These are phyloP conservation scores for Aphidius ervi DNA, from an alignment of 1,140 invertebrate species.

Conservation along the genomic window DNA sequence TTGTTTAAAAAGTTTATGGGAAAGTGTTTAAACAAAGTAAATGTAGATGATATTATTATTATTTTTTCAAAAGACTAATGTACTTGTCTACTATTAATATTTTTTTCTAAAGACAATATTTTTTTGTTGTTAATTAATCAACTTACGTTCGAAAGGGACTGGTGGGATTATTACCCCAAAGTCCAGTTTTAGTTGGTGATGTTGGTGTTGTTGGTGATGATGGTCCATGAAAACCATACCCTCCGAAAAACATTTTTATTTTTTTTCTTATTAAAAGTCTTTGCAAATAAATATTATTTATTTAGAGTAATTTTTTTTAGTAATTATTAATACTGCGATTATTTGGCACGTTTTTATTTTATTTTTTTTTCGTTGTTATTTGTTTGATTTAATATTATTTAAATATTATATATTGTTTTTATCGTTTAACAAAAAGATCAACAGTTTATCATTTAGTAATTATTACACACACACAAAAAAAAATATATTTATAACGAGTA, in stretches of 20 bases:
- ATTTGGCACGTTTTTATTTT: conserved; percentile 23
- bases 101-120: background rate
- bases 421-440: too few species aligned
- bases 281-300: conserved; percentile 9
- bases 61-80: background rate
- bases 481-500: too few species aligned
- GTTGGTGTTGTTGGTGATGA: conserved; percentile 38
- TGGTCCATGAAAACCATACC: conserved; percentile 36
- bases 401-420: background rate
- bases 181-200: conserved; percentile 34
- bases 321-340: conserved; percentile 22
- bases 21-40: too few species aligned
- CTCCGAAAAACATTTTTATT: conserved; percentile 42
- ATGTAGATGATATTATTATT: too few species aligned
- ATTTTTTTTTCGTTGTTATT: background rate
- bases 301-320: conserved; percentile 20
- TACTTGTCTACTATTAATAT: too few species aligned
- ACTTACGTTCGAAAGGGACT: conserved; percentile 48
- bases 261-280: background rate
- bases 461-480: too few species aligned
- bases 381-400: conserved; percentile 13
- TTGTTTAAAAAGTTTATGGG: too few species aligned
- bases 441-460: too few species aligned
- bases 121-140: background rate
- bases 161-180: conserved; percentile 39